Base-by-base conservation (phyloP, 2,113 vertebrate genomes). In the Haliaeetus leucogaster region DNA sequence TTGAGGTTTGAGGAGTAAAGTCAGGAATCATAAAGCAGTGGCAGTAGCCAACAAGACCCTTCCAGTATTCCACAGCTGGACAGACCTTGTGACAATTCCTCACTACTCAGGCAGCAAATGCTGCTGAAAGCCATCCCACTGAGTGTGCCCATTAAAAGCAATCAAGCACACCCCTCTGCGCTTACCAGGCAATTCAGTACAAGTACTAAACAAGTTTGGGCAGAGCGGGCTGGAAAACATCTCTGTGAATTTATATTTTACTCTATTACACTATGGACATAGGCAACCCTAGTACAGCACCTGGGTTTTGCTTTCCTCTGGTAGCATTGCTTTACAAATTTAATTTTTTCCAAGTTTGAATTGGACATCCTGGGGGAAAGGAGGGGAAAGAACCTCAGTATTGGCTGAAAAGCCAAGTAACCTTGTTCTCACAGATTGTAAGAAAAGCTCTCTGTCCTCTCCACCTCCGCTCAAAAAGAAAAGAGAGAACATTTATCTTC, bases 191-290 rank as follows among this genome's bases (percentile, higher is more conserved):
- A 11, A 42, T 88, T 67, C 52, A 56, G 59, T 2, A 3, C 3
- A 6, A 32, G 48, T 8, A 8, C 58, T 26, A 6, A 59, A 30
- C 61, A 27, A 30, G 34, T 26, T 25, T 16, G 89, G 72, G 77
- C 68, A 82, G 14, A 71, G 50, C 6, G 1, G 30, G 74, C 79
- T 66, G n/a, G 45, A 30, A 77, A 77, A 50, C 40, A 13, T 12
- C 61, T 17, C 86, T 61, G 26, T 42, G 43, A 36, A 20, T 68
- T 32, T 34, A 2, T 7, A 6, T 23, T 34, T 65, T 50, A 8
- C 13, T n/a, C 27, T 26, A 0, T 23, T 47, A 10, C 7, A 19
- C 62, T n/a, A 1, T 4, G 34, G 48, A 29, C 50, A n/a, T 1
- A 6, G 45, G 62, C 23, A 90, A 63, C 63, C 52, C 29, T 1